Conservation (phyloP, 2,888 invertebrate species). For the Caenorhabditis sp. region DNA sequence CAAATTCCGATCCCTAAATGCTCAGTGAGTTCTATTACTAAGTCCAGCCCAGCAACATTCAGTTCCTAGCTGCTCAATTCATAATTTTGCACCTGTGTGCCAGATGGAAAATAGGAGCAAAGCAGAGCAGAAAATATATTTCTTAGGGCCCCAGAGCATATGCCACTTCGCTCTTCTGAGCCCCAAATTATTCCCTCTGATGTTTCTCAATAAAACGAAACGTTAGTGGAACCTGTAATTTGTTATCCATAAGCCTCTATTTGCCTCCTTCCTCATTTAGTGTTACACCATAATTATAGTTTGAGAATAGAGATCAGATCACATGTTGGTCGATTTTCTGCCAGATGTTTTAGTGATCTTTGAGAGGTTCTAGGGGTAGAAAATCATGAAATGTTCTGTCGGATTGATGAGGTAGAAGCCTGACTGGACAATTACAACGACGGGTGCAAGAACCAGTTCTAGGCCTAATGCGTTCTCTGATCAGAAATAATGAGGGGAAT, state of each 20-base stretch:
- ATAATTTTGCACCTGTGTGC: conserved; percentile 4
- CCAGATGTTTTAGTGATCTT: conserved; percentile 29
- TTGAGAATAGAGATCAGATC: background rate
- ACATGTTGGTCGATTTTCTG: background rate
- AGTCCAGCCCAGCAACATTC: no score
- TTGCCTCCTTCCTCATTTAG: no score
- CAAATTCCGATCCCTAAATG: no score
- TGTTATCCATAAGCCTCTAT: no score
- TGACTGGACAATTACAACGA: conserved; percentile 7
- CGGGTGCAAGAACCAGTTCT: conserved; percentile 4
- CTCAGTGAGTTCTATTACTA: no score
- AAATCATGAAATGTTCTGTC: background rate
- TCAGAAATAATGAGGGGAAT: conserved; percentile 5
- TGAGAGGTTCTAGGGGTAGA: background rate
- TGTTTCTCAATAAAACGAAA: no score
- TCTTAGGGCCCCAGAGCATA: background rate
- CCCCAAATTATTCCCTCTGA: background rate
- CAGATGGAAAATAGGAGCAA: conserved; percentile 5
- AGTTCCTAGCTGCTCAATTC: background rate
- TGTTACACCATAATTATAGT: conserved; percentile 5
- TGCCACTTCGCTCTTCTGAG: background rate
- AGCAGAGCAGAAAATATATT: background rate
- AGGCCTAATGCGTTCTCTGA: conserved; percentile 28
- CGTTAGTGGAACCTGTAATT: background rate
- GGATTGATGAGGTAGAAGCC: background rate